Conservation (phyloP, 2,888 invertebrate species). For the Axea sp. region DNA sequence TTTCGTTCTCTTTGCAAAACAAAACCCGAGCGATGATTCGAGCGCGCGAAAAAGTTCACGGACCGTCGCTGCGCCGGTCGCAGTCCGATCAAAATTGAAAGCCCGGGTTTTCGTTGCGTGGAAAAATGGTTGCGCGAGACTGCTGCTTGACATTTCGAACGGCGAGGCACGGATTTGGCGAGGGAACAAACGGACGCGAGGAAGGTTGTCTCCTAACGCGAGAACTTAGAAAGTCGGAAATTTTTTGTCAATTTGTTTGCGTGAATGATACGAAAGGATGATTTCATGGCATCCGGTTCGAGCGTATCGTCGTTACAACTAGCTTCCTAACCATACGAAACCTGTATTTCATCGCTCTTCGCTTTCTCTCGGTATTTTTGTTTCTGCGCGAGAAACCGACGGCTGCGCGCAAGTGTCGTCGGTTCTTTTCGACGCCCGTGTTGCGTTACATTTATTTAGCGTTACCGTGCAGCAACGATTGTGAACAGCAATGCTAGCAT, state of each 20-base stretch:
- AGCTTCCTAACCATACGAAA: constrained; percentile 53
- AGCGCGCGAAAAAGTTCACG: not conserved
- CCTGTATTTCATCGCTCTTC: constrained; percentile 56
- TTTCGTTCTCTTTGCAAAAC: constrained; percentile 19
- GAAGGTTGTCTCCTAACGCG: constrained; percentile 28
- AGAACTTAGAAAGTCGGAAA: constrained; percentile 48
- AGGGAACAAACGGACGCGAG: constrained; percentile 15
- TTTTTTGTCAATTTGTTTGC: constrained; percentile 53
- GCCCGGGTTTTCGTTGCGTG: constrained; percentile 5
- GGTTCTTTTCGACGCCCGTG: constrained; percentile 28
- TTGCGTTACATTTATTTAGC: constrained; percentile 37
- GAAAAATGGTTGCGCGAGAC: too few relatives aligned
- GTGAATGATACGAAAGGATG: constrained; percentile 60
- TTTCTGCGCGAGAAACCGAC: constrained; percentile 49
- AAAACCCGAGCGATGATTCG: constrained; percentile 5
- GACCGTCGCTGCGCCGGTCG: too few relatives aligned
- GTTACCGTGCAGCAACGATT: too few relatives aligned
- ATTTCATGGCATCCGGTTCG: constrained; percentile 58
- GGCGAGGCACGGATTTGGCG: constrained; percentile 32
- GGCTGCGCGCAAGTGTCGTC: constrained; percentile 17
- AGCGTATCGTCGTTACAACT: constrained; percentile 54
- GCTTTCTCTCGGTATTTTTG: constrained; percentile 60
- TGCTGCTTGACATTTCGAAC: too few relatives aligned
- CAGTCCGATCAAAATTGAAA: constrained; percentile 12
- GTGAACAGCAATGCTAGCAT: too few relatives aligned